A percentile compares a stretch with the other conserved stretches of the same genome.
Evolutionary conservation across 2,797 vertebrate genomes (phyloP).

Genomic region (Adrianichthys oophorus): DNA sequence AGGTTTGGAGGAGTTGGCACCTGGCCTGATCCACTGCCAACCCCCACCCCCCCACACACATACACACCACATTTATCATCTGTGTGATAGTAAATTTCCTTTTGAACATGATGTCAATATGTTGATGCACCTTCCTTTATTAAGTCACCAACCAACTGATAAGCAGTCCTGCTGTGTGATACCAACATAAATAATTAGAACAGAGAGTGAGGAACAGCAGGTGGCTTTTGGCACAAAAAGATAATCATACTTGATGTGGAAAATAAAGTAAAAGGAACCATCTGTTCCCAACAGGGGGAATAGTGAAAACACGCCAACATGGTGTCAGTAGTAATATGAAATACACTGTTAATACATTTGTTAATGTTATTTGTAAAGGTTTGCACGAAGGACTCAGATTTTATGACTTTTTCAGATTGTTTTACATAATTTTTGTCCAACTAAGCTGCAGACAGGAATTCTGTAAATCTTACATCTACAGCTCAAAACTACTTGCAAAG

Average conservation of each 20-base stretch:
- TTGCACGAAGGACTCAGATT: too few species aligned
- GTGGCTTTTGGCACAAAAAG: conserved; percentile 99
- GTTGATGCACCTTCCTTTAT: conserved; percentile 98
- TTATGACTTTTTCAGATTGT: too few species aligned
- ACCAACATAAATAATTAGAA: conserved; percentile 99
- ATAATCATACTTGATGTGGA: conserved; percentile 99
- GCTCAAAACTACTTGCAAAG: too few species aligned
- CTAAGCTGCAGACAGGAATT: too few species aligned
- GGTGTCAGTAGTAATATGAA: conserved; percentile 99
- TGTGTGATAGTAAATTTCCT: conserved; percentile 84
- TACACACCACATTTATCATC: conserved; percentile 21
- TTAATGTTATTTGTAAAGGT: conserved; percentile 84
- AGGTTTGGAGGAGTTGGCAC: conserved; percentile 82
- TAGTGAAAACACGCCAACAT: conserved; percentile 97
- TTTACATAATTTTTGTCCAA: too few species aligned
- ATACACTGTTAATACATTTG: conserved; percentile 99
- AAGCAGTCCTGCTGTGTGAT: conserved; percentile 99
- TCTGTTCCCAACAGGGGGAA: conserved; percentile 96
- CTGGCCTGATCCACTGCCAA: conserved; percentile 74
- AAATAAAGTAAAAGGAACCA: conserved; percentile 99
- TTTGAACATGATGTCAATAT: conserved; percentile 99
- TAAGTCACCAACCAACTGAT: conserved; percentile 98
- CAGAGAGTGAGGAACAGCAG: conserved; percentile 96
- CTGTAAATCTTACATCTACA: too few species aligned
- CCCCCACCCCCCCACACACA: conserved; percentile 29